A percentile compares a stretch with the other conserved stretches of the same genome.
These are phyloP conservation scores for Camponotus pennsylvanicus DNA, from an alignment of 1,140 invertebrate species.

Conservation along the genomic window DNA sequence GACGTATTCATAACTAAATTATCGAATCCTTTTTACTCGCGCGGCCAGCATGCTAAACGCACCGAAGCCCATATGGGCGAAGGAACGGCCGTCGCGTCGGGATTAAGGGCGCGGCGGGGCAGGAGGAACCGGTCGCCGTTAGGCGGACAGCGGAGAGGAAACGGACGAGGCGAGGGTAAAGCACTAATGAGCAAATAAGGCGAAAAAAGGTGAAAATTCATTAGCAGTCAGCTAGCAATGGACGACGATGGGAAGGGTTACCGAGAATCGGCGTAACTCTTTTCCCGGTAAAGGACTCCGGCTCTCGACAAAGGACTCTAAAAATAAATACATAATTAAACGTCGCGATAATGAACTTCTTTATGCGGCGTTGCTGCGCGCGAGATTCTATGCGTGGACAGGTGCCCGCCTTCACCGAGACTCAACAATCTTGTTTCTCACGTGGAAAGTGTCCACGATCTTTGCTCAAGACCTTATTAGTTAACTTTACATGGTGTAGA, in stretches of 20 bases:
- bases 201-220: conserved; percentile 85
- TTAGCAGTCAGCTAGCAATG: conserved; percentile 82
- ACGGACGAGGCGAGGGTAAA: conserved; percentile 75
- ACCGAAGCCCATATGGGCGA: conserved; percentile 52
- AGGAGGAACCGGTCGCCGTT: conserved; percentile 32
- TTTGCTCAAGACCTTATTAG: conserved; percentile 11
- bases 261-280: conserved; percentile 83
- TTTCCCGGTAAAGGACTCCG: conserved; percentile 78
- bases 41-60: conserved; percentile 51
- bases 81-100: conserved; percentile 49
- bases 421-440: conserved; percentile 45
- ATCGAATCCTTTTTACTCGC: conserved; percentile 55
- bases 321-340: conserved; percentile 86
- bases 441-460: conserved; percentile 1
- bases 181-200: conserved; percentile 83
- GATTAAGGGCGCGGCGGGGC: conserved; percentile 41
- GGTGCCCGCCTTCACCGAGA: conserved; percentile 15
- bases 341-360: conserved; percentile 83
- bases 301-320: conserved; percentile 81
- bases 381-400: conserved; percentile 45
- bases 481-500: background rate
- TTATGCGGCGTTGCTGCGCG: conserved; percentile 74
- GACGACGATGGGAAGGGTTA: conserved; percentile 74
- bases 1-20: conserved; percentile 59
- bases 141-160: conserved; percentile 52